These are phyloP conservation scores for Macrobrachium rosenbergii DNA, from an alignment of 1,140 invertebrate species.

Conservation along the genomic window DNA sequence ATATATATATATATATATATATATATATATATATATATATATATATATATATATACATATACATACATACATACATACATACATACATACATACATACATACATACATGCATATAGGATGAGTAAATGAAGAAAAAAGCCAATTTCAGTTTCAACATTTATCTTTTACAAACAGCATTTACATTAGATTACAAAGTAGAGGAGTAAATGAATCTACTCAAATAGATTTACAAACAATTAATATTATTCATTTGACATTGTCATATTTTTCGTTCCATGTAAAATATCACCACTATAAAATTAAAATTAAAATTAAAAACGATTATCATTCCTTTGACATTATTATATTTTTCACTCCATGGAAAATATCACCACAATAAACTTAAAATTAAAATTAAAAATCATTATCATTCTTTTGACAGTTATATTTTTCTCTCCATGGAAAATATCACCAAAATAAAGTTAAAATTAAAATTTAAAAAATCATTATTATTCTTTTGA, in stretches of 20 bases:
- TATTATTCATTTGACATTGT: background rate
- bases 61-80: constrained; percentile 11
- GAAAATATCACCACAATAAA: background rate
- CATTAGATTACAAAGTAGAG: background rate
- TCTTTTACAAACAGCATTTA: background rate
- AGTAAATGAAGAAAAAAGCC: too few species aligned
- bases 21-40: background rate
- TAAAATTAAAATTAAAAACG: too few species aligned
- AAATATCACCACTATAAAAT: background rate
- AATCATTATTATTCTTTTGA: too few species aligned
- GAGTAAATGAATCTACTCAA: background rate
- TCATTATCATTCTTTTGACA: background rate
- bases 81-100: constrained; percentile 10
- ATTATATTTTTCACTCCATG: background rate
- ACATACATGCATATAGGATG: background rate
- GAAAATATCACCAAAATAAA: too few species aligned
- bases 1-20: background rate
- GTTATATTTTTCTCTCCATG: background rate
- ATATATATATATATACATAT: constrained; percentile 11
- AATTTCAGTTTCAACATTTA: background rate
- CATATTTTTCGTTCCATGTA: background rate
- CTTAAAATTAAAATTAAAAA: too few species aligned
- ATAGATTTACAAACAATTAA: background rate
- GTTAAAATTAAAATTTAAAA: too few species aligned
- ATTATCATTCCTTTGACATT: background rate